Conservation (phyloP, 2,888 invertebrate genomes). For the Chouioia cunea region DNA sequence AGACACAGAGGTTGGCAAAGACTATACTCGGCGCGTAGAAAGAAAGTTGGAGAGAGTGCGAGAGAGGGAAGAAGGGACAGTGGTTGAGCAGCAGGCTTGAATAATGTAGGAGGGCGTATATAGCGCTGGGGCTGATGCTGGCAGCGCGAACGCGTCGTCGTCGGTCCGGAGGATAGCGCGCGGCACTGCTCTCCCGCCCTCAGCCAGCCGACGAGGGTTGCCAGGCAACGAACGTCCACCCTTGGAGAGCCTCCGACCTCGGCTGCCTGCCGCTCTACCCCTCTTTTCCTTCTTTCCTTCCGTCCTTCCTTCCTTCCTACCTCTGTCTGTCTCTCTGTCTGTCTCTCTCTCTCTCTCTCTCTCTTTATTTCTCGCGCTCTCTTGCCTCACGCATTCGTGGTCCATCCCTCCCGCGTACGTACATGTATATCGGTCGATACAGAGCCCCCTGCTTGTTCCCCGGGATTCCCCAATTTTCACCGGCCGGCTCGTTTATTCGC, state of each 20-base stretch:
- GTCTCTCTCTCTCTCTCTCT: conserved; percentile 10
- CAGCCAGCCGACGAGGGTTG: conserved; percentile 56
- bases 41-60: no score
- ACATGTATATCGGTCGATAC: conserved; percentile 59
- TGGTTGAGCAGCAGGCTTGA: conserved; percentile 62
- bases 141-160: conserved; percentile 19
- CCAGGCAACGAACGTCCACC: conserved; percentile 66
- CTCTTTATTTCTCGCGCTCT: conserved; percentile 22
- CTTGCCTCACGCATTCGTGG: conserved; percentile 27
- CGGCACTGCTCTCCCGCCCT: conserved; percentile 52
- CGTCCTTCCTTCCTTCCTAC: conserved; percentile 45
- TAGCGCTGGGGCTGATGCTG: conserved; percentile 43
- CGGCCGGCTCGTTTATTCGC: conserved; percentile 17
- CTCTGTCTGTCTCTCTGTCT: conserved; percentile 41
- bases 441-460: conserved; percentile 58
- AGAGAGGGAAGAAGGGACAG: conserved; percentile 56
- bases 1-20: no score
- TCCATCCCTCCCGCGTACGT: not conserved
- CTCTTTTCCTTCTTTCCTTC: conserved; percentile 44
- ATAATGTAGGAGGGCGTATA: conserved; percentile 60
- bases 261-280: conserved; percentile 45
- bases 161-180: conserved; percentile 29
- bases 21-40: no score
- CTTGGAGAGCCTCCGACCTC: conserved; percentile 60
- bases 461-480: conserved; percentile 65